Percentiles rank a stretch among this genome's conserved stretches.
Conservation (phyloP, 2,888 invertebrate species). For the Pollenia angustigena region DNA sequence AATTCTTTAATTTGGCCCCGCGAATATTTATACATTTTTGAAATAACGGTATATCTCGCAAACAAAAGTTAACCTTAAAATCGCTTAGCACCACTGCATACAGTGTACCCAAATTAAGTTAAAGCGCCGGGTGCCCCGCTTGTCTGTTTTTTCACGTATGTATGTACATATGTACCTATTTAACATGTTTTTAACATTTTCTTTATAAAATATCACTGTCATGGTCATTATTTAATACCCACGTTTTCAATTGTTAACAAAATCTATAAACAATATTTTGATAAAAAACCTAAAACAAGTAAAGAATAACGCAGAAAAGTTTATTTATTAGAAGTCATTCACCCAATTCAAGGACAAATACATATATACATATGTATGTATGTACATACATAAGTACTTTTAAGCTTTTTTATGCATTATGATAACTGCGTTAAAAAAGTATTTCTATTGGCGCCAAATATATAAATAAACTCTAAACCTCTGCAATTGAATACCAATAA, state of each 20-base stretch:
- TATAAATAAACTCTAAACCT: conserved; percentile 4
- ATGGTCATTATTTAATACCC: conserved; percentile 38
- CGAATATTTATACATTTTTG: no score
- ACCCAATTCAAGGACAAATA: conserved; percentile 56
- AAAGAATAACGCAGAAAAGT: neutral
- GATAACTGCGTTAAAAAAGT: neutral
- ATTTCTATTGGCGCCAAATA: conserved; percentile 33
- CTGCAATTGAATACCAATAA: neutral
- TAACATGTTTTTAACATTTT: neutral
- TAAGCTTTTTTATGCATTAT: conserved; percentile 48
- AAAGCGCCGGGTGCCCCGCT: no score
- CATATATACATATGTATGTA: neutral
- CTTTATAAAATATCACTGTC: conserved; percentile 40
- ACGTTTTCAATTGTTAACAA: conserved; percentile 20
- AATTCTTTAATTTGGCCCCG: no score
- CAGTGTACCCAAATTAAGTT: no score
- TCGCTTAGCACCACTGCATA: no score
- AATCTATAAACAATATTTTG: conserved; percentile 14
- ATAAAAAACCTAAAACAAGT: conserved; percentile 21
- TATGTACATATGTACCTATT: neutral
- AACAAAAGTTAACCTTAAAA: no score
- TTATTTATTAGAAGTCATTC: conserved; percentile 40
- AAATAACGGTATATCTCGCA: no score
- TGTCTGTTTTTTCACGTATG: no score
- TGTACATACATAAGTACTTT: neutral